phyloP scores from a whole-genome alignment of 2,888 invertebrate genomes.

The Amphipyra berbera region DNA sequence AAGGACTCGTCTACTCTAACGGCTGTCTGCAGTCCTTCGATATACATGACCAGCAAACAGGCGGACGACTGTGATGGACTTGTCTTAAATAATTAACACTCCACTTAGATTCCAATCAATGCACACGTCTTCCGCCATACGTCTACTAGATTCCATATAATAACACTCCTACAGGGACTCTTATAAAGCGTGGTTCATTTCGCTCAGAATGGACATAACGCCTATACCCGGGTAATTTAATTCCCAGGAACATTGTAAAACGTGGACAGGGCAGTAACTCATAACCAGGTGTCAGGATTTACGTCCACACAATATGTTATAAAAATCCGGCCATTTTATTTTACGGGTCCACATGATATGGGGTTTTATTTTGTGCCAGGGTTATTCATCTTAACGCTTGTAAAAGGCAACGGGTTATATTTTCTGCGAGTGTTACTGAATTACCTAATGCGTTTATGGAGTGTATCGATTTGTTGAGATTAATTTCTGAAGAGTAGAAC shows the following conservation, averaged over 20 bases:
- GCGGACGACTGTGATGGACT: no score
- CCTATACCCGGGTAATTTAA: conserved; percentile 66
- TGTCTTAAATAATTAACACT: no score
- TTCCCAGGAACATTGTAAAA: conserved; percentile 70
- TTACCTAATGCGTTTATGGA: not conserved
- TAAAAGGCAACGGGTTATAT: conserved; percentile 31
- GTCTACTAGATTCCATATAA: not conserved
- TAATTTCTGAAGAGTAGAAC: no score
- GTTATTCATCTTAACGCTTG: conserved; percentile 57
- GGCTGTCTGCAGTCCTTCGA: no score
- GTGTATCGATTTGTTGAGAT: no score
- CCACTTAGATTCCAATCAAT: no score
- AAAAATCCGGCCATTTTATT: conserved; percentile 76
- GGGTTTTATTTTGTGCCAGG: conserved; percentile 63
- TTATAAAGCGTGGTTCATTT: conserved; percentile 17
- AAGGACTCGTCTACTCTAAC: no score
- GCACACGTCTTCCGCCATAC: no score
- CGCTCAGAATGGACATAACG: conserved; percentile 21
- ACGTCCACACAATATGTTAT: conserved; percentile 79
- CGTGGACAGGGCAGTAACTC: conserved; percentile 68
- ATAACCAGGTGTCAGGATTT: conserved; percentile 79
- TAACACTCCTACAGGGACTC: not conserved
- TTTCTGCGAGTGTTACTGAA: conserved; percentile 3
- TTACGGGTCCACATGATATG: conserved; percentile 68
- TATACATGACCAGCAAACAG: no score